Evolutionary conservation across 2,797 vertebrate species (phyloP).

Genomic region (Anguilla megastoma): DNA sequence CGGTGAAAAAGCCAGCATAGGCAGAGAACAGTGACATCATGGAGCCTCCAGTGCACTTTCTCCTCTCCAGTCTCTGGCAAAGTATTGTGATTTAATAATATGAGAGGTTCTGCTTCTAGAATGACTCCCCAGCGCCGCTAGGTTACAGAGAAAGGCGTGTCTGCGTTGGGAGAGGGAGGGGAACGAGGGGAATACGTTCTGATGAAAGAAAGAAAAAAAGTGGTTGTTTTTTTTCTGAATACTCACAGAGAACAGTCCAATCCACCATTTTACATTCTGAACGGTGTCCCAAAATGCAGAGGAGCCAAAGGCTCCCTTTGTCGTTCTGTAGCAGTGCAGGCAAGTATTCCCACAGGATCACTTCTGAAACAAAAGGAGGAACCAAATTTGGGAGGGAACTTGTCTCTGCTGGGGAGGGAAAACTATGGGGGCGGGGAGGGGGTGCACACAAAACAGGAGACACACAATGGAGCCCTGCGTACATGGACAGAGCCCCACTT

Average conservation of each 20-base stretch:
- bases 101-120: not conserved
- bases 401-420: not conserved
- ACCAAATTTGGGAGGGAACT: not conserved
- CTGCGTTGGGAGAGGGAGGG: not conserved
- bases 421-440: not conserved
- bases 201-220: not conserved
- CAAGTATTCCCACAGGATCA: not conserved
- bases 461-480: not conserved
- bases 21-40: not conserved
- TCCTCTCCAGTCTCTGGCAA: not conserved
- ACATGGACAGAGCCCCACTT: not conserved
- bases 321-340: not conserved
- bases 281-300: not conserved
- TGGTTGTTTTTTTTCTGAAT: not conserved
- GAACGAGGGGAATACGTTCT: not conserved
- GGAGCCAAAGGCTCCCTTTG: not conserved
- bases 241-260: not conserved
- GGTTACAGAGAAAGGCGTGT: not conserved
- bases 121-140: not conserved
- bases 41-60: not conserved
- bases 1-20: not conserved
- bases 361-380: not conserved
- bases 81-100: not conserved
- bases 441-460: not conserved
- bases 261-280: slow-evolving; percentile 16